These are phyloP conservation scores for Meghimatium bilineatum DNA, from an alignment of 2,888 invertebrate genomes.

Conservation along the genomic window DNA sequence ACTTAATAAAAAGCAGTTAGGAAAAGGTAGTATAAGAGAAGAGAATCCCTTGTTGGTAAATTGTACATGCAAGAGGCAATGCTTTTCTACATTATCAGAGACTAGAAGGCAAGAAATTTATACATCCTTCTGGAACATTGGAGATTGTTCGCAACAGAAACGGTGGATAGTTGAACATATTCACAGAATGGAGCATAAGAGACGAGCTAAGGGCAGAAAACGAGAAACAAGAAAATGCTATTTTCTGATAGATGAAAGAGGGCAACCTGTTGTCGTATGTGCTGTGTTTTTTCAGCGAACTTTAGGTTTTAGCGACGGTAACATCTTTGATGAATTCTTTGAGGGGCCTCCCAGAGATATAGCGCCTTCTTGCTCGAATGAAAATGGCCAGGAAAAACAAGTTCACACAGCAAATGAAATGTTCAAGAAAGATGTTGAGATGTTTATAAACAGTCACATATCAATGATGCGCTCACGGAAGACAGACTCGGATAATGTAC, in stretches of 20 bases:
- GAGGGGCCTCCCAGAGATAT: too few species aligned
- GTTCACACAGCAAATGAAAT: too few species aligned
- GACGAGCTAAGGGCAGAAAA: neutral
- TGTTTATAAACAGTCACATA: neutral
- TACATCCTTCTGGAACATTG: neutral
- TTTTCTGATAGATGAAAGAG: neutral
- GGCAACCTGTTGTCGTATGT: conserved; percentile 7
- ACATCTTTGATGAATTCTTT: neutral
- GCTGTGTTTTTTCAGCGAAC: conserved; percentile 24
- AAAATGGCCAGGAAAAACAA: neutral
- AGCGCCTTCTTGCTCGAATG: neutral
- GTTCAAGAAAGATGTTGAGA: neutral
- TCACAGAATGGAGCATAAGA: neutral
- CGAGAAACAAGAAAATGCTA: neutral
- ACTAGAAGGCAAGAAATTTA: neutral
- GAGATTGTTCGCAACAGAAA: neutral
- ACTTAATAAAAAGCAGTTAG: neutral
- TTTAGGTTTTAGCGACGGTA: neutral
- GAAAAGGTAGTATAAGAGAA: too few species aligned
- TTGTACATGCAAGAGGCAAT: conserved; percentile 13
- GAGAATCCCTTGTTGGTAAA: neutral
- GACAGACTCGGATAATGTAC: neutral
- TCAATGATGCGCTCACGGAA: too few species aligned
- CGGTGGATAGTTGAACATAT: conserved; percentile 17
- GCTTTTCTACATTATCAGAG: conserved; percentile 3